Percentiles rank a stretch among this genome's conserved stretches.
Conservation (phyloP, 2,888 invertebrate species). For the Ctenicera cuprea region DNA sequence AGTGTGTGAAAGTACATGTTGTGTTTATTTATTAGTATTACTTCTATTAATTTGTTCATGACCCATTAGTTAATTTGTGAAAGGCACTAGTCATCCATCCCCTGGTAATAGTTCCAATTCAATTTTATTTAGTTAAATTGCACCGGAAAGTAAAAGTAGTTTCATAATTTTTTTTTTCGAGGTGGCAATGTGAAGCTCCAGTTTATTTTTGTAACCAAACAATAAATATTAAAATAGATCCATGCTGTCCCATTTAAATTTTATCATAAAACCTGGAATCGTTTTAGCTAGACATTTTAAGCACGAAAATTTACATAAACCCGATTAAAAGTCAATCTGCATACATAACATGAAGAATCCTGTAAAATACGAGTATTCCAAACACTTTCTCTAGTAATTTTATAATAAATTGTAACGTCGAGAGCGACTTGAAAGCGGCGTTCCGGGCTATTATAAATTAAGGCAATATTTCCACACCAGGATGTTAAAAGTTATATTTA, state of each 20-base stretch:
- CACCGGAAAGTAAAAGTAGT: not conserved
- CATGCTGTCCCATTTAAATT: not conserved
- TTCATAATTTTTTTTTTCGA: not conserved
- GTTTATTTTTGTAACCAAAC: not conserved
- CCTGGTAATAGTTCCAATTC: not conserved
- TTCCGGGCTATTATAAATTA: constrained; percentile 39
- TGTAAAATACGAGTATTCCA: constrained; percentile 4
- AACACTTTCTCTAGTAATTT: constrained; percentile 11
- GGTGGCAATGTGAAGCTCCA: not conserved
- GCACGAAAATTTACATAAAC: not conserved
- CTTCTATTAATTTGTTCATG: not conserved
- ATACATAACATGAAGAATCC: not conserved
- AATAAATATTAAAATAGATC: constrained; percentile 19
- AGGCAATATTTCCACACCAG: constrained; percentile 50
- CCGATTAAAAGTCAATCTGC: not conserved
- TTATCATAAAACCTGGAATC: constrained; percentile 5
- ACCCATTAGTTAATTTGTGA: not conserved
- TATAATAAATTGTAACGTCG: constrained; percentile 20
- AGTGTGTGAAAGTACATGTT: constrained; percentile 6
- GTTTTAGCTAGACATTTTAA: not conserved
- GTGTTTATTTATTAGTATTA: too few species aligned
- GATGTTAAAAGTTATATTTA: constrained; percentile 52
- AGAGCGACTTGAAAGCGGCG: constrained; percentile 34
- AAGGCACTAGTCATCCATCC: not conserved
- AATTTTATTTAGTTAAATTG: not conserved